phyloP scores from a whole-genome alignment of 2,113 vertebrate species.

The Nansenia antarctica region DNA sequence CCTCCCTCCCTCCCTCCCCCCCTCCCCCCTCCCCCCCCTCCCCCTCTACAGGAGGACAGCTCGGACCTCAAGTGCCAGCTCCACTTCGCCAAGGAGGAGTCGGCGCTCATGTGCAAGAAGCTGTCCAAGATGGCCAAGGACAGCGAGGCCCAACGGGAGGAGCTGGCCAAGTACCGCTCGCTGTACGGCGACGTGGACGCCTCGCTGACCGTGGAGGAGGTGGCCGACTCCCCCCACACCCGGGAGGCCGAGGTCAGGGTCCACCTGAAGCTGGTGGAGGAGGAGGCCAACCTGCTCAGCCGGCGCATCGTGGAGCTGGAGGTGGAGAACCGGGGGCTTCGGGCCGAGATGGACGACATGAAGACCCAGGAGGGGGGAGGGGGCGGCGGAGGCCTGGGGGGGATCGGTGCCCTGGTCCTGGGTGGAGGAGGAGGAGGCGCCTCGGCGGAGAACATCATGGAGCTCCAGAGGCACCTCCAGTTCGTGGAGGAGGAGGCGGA shows the following conservation, averaged over 20 bases:
- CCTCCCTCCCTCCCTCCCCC: neutral
- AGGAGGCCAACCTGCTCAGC: constrained; percentile 96
- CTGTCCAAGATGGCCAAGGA: constrained; percentile 95
- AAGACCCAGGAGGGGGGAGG: constrained; percentile 81
- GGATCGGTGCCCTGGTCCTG: constrained; percentile 25
- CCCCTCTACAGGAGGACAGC: constrained; percentile 84
- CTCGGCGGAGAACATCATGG: constrained; percentile 83
- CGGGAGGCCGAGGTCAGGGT: constrained; percentile 92
- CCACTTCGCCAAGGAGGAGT: constrained; percentile 98
- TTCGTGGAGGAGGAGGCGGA: constrained; percentile 99
- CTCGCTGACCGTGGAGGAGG: constrained; percentile 88
- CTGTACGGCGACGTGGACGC: constrained; percentile 91
- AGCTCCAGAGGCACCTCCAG: constrained; percentile 94
- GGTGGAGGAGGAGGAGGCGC: constrained; percentile 66
- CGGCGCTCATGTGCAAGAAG: constrained; percentile 97
- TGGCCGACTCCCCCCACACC: constrained; percentile 91
- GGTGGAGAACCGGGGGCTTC: constrained; percentile 94
- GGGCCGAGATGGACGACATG: constrained; percentile 95
- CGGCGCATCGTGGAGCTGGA: constrained; percentile 95
- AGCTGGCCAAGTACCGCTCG: constrained; percentile 90
- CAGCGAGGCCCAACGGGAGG: constrained; percentile 93
- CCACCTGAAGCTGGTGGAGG: constrained; percentile 95
- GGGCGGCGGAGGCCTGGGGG: constrained; percentile 68
- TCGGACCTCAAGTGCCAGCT: constrained; percentile 96
- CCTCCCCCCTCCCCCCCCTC: neutral